phyloP scores from a whole-genome alignment of 2,888 invertebrate genomes.

The Netelia inedita region DNA sequence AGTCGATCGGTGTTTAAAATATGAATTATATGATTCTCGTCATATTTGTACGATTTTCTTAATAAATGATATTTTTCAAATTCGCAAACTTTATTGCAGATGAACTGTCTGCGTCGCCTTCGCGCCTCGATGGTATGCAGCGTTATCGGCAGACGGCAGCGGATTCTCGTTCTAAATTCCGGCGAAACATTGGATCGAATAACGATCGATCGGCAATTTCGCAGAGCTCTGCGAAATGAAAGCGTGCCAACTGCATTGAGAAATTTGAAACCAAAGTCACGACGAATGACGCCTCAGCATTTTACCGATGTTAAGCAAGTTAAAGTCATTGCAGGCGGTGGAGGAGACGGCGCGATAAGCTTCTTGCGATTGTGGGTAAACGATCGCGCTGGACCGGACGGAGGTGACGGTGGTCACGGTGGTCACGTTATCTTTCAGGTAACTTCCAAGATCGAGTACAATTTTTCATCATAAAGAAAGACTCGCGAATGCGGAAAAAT shows the following conservation, averaged over 20 bases:
- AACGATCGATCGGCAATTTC: slow-evolving; percentile 32
- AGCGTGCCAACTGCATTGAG: slow-evolving; percentile 75
- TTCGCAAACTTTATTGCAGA: slow-evolving; percentile 67
- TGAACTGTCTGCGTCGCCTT: slow-evolving; percentile 73
- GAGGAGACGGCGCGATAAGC: slow-evolving; percentile 97
- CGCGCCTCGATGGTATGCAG: slow-evolving; percentile 64
- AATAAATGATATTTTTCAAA: slow-evolving; percentile 43
- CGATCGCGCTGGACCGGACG: slow-evolving; percentile 97
- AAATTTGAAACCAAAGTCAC: slow-evolving; percentile 78
- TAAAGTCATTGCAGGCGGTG: slow-evolving; percentile 92
- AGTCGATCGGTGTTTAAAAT: slow-evolving; percentile 40
- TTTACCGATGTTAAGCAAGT: slow-evolving; percentile 85
- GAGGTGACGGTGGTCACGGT: slow-evolving; percentile 98
- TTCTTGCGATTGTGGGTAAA: slow-evolving; percentile 94
- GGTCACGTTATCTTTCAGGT: slow-evolving; percentile 96
- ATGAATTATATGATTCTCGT: background rate
- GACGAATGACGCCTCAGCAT: slow-evolving; percentile 67
- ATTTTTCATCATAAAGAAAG: slow-evolving; percentile 25
- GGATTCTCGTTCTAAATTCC: slow-evolving; percentile 21
- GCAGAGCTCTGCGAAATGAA: slow-evolving; percentile 50
- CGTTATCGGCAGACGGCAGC: slow-evolving; percentile 64
- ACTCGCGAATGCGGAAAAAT: background rate
- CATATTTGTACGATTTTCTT: slow-evolving; percentile 1
- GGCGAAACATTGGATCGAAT: slow-evolving; percentile 16
- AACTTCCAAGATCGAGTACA: slow-evolving; percentile 42